These are phyloP conservation scores for Gephyroberyx darwinii DNA, from an alignment of 2,797 vertebrate genomes.

Conservation along the genomic window DNA sequence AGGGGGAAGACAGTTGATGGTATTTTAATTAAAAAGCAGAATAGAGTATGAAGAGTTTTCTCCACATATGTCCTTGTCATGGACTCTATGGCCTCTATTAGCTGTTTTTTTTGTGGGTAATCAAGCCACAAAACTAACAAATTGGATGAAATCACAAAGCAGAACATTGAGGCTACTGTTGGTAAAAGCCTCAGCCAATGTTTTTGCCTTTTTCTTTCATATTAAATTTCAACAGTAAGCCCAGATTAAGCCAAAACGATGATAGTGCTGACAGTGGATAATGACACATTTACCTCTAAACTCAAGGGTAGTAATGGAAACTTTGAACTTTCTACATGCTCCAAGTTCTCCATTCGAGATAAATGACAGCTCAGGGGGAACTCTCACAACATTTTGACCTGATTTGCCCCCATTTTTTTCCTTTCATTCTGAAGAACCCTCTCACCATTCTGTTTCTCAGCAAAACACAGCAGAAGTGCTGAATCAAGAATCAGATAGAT, in stretches of 20 bases:
- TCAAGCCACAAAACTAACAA: background rate
- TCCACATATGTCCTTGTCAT: background rate
- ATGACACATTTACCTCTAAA: background rate
- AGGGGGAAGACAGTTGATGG: conserved; percentile 52
- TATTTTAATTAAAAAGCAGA: conserved; percentile 2
- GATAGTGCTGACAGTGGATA: background rate
- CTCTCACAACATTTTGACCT: too few relatives aligned
- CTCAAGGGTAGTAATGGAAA: background rate
- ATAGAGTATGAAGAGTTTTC: background rate
- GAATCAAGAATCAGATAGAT: background rate
- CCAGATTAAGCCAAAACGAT: too few relatives aligned
- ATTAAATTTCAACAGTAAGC: too few relatives aligned
- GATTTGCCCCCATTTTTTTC: background rate
- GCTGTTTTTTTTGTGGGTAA: background rate
- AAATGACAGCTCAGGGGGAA: too few relatives aligned
- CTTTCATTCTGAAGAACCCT: background rate
- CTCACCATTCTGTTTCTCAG: too few relatives aligned
- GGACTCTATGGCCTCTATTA: background rate
- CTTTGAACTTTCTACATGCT: background rate
- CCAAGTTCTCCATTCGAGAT: background rate
- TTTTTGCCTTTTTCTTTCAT: background rate
- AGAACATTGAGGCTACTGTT: background rate
- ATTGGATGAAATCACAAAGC: background rate
- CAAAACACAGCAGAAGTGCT: background rate
- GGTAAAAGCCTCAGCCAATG: background rate